Conservation (phyloP, 2,797 vertebrate genomes). For the Megalops cyprinoides region DNA sequence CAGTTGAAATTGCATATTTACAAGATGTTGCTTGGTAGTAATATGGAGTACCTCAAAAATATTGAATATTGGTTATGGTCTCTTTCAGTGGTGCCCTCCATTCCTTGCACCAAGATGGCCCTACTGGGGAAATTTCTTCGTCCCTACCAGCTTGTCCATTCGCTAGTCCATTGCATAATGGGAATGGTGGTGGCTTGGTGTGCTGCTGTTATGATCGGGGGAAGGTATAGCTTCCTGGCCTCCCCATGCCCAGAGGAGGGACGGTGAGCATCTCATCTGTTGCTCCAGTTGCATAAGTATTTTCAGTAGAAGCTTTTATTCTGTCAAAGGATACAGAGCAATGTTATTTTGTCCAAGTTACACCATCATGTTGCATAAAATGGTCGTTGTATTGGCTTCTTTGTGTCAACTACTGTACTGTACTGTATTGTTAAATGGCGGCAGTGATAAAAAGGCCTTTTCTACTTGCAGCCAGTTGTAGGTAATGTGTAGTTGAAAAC, state of each 20-base stretch:
- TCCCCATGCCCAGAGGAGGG: conserved; percentile 70
- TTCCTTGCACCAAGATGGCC: conserved; percentile 89
- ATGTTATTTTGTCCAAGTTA: background rate
- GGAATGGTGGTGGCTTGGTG: conserved; percentile 90
- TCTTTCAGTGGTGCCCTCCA: conserved; percentile 84
- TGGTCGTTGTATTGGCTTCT: too few relatives aligned
- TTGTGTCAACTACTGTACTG: too few relatives aligned
- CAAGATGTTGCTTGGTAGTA: background rate
- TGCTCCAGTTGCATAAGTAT: background rate
- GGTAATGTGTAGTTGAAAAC: too few relatives aligned
- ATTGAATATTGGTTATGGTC: conserved; percentile 19
- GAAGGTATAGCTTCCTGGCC: conserved; percentile 78
- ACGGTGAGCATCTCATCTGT: conserved; percentile 73
- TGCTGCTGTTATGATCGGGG: conserved; percentile 80
- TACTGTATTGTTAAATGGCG: too few relatives aligned
- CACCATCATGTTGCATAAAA: too few relatives aligned
- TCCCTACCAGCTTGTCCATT: conserved; percentile 86
- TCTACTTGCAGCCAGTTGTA: too few relatives aligned
- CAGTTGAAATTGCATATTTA: background rate
- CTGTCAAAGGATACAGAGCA: background rate
- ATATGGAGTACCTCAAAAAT: background rate
- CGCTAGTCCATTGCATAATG: conserved; percentile 79
- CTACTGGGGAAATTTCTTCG: conserved; percentile 87
- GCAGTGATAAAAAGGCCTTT: too few relatives aligned
- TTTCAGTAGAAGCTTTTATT: too few relatives aligned